Evolutionary conservation across 2,797 vertebrate genomes (phyloP), one percentile per base, ranked within the genome.

Genomic region (Chaetodon trifasciatus): DNA sequence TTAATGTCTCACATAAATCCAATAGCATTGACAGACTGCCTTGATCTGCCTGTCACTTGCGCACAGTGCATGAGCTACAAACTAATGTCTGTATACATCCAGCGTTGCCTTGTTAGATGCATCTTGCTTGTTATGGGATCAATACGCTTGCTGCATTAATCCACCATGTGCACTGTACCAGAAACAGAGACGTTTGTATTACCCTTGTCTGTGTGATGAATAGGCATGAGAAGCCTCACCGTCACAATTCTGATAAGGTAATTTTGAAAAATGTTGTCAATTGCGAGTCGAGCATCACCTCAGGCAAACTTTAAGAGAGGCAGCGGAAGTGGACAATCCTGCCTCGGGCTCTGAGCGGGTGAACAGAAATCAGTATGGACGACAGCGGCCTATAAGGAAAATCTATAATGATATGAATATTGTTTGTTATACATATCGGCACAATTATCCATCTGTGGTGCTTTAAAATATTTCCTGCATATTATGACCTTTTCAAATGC

Each of bases 1-100:
- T 73, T 88, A 92, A 93, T 89, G 89, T 83, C 81, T 85, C 80
- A 62, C 67, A 84, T 84, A 84, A 90, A 91, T 88, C 82, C 86
- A 85, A 82, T 80, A 74, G 57, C 88, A 87, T 52, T 85, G 89
- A 93, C 83, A 74, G 81, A 80, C 61, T 83, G 84, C 77, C 61
- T 71, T 32, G 53, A 55, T 76, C 82, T 65, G 81, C 62, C 70
- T 61, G 83, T 88, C 92, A 86, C 75, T 88, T 70, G 85, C 81
- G 80, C 83, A 86, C 72, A 63, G 71, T 70, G 65, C 87, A 89
- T 69, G 67, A 85, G 65, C 85, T 76, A 53, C 83, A 80, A 84
- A 86, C 75, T 80, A 90, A 89, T 79, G 82, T 86, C 84, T 90
- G 84, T 72, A 49, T 81, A 61, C 23, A 58, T 86, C 66, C 70